phyloP scores from a whole-genome alignment of 2,113 vertebrate genomes.

The Delphinapterus leucas region DNA sequence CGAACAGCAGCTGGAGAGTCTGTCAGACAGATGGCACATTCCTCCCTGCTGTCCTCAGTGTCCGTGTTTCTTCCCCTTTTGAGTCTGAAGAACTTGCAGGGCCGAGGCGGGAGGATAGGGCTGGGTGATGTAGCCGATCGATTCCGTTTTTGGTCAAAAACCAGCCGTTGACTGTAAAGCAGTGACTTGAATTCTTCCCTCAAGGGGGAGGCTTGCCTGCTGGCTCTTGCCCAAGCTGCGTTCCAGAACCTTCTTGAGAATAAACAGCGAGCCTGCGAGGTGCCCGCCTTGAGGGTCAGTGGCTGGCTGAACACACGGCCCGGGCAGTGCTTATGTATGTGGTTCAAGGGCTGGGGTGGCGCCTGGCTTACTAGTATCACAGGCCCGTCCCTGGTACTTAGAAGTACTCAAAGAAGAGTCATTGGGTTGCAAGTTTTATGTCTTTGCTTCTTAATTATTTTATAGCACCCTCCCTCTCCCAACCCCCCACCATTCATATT shows the following conservation, averaged over 20 bases:
- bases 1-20: background rate
- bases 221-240: slow-evolving; percentile 1
- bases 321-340: fast-evolving
- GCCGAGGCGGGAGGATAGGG: background rate
- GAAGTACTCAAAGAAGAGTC: background rate
- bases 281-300: background rate
- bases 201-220: background rate
- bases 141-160: slow-evolving; percentile 60
- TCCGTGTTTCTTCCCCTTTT: background rate
- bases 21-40: fast-evolving
- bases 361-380: fast-evolving
- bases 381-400: background rate
- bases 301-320: background rate
- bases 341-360: fast-evolving
- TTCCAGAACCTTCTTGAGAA: slow-evolving; percentile 56
- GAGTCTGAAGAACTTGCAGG: background rate
- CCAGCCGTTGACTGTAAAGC: background rate
- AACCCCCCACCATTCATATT: background rate
- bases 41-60: background rate
- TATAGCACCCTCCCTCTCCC: background rate
- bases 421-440: fast-evolving
- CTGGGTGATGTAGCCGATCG: background rate
- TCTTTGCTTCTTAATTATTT: background rate
- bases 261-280: background rate
- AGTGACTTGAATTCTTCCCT: background rate